A percentile compares a stretch with the other conserved stretches of the same genome.
Evolutionary conservation across 92 coral and sea anemone species (phyloP).

Genomic region (Phenganax stokvisi): DNA sequence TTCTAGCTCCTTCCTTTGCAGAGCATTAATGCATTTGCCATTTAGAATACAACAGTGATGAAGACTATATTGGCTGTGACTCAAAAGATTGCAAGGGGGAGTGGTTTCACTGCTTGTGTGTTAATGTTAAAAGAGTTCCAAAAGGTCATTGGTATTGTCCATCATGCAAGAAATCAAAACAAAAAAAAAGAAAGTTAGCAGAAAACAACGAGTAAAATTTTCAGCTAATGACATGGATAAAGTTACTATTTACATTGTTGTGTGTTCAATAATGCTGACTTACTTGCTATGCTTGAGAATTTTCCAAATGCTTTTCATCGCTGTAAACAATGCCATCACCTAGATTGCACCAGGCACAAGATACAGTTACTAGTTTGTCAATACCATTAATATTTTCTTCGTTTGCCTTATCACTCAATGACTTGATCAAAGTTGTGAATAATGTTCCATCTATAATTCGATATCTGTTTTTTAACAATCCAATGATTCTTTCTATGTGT

Average conservation of each 20-base stretch:
- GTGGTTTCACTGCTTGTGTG: conserved; percentile 61
- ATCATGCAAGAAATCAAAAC: conserved; percentile 33
- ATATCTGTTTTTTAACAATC: conserved; percentile 40
- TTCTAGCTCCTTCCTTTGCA: not conserved
- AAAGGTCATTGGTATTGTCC: conserved; percentile 49
- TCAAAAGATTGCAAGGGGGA: conserved; percentile 40
- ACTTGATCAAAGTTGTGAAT: not conserved
- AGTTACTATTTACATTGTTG: too few relatives aligned
- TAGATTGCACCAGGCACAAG: not conserved
- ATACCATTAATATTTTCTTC: not conserved
- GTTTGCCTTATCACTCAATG: not conserved
- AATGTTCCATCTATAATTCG: conserved; percentile 40
- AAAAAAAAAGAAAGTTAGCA: not conserved
- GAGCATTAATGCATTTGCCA: conserved; percentile 39
- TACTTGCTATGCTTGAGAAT: not conserved
- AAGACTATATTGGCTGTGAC: conserved; percentile 52
- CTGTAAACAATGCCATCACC: conserved; percentile 6
- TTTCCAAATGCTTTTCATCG: not conserved
- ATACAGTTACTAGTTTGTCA: conserved; percentile 8
- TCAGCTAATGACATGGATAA: too few relatives aligned
- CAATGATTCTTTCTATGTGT: conserved; percentile 33
- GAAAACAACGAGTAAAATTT: not conserved
- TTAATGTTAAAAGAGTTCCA: conserved; percentile 47
- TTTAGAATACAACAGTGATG: conserved; percentile 52
- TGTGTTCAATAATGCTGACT: too few relatives aligned